These are phyloP conservation scores for Orchesella cincta DNA, from an alignment of 1,140 invertebrate genomes.

Conservation along the genomic window DNA sequence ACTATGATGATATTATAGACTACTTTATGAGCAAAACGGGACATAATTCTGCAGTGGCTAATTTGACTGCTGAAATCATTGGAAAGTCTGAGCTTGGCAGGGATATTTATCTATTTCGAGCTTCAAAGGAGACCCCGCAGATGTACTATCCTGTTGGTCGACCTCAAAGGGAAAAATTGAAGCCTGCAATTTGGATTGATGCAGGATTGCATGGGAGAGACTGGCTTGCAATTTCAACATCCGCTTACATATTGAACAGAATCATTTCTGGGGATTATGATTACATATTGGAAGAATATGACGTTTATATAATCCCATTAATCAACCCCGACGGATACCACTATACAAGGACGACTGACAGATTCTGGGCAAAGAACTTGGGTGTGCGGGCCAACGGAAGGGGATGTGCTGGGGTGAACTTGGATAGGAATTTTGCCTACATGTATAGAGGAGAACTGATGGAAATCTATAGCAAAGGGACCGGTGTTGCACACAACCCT, in stretches of 20 bases:
- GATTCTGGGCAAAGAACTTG: conserved; percentile 44
- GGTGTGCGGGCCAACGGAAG: conserved; percentile 57
- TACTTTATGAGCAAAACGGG: not conserved
- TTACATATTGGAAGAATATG: conserved; percentile 69
- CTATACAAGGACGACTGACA: conserved; percentile 68
- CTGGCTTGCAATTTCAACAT: conserved; percentile 84
- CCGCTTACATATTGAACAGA: conserved; percentile 79
- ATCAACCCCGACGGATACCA: conserved; percentile 84
- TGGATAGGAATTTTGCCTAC: conserved; percentile 71
- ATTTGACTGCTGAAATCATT: not conserved
- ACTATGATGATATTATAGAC: conserved; percentile 18
- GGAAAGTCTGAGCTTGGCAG: not conserved
- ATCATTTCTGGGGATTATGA: conserved; percentile 69
- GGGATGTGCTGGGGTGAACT: conserved; percentile 72
- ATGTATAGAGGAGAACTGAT: conserved; percentile 45
- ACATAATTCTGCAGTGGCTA: not conserved
- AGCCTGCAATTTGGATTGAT: conserved; percentile 65
- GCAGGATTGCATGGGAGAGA: conserved; percentile 84
- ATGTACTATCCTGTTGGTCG: not conserved
- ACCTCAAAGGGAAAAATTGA: conserved; percentile 34
- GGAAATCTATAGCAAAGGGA: conserved; percentile 71
- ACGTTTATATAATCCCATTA: conserved; percentile 80
- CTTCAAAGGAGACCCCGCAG: not conserved
- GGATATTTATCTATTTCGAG: conserved; percentile 6
- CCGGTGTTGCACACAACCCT: conserved; percentile 76